Evolutionary conservation across 2,113 vertebrate genomes (phyloP).

Genomic region (Malurus alboscapulatus): DNA sequence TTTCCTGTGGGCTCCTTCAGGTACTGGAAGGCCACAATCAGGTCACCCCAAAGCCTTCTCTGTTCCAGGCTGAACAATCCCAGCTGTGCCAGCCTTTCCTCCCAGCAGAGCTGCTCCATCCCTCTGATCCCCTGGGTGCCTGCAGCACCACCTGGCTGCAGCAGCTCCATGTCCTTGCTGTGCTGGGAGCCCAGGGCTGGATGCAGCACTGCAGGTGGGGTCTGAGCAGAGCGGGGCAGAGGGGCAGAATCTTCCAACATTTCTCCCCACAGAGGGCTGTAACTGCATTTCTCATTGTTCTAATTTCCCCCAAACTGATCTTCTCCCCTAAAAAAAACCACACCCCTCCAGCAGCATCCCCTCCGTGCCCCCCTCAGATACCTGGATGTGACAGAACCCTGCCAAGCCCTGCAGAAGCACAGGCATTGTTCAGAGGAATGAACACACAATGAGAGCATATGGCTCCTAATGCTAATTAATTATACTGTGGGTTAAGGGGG

Average conservation of each 20-base stretch:
- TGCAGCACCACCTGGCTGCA: neutral
- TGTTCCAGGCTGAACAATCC: neutral
- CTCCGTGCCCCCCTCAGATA: rapidly evolving
- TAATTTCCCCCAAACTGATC: neutral
- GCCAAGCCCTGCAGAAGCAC: neutral
- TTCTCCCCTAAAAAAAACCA: neutral
- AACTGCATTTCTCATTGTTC: neutral
- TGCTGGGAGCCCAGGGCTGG: neutral
- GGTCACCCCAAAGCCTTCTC: rapidly evolving
- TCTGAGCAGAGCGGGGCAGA: neutral
- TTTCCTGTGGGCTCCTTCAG: neutral
- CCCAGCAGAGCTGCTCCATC: neutral
- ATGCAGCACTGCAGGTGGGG: neutral
- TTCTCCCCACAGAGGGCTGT: neutral
- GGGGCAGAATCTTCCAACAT: neutral
- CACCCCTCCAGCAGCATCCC: neutral
- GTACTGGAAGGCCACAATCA: rapidly evolving
- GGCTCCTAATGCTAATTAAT: constrained; percentile 44
- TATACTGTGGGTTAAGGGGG: constrained; percentile 23
- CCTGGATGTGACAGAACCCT: neutral
- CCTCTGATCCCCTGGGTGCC: neutral
- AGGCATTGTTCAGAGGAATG: neutral
- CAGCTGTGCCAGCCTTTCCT: neutral
- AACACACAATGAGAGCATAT: neutral
- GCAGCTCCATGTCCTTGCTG: neutral